These are phyloP conservation scores for Halichoerus grypus DNA, from an alignment of 2,113 vertebrate genomes.

Conservation along the genomic window DNA sequence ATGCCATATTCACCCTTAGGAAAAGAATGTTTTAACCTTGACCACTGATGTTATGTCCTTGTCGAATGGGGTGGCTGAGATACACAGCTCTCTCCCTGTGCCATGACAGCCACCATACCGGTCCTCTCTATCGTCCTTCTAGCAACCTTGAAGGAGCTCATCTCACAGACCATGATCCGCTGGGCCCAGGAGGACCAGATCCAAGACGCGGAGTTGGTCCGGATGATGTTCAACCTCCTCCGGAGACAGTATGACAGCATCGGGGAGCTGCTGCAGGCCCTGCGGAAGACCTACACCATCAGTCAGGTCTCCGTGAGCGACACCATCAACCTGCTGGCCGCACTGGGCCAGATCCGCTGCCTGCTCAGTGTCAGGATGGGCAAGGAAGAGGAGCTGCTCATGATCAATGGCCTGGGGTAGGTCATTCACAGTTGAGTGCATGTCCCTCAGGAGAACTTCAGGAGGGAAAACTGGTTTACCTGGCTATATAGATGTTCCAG, in stretches of 20 bases:
- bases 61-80: not conserved
- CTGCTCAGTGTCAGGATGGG: conserved; percentile 99
- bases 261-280: conserved; percentile 95
- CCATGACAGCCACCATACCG: not conserved
- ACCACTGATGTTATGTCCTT: not conserved
- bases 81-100: not conserved
- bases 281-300: conserved; percentile 97
- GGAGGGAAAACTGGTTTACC: not conserved
- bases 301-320: conserved; percentile 95
- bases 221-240: conserved; percentile 97
- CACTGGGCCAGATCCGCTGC: conserved; percentile 97
- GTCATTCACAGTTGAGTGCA: not conserved
- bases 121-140: conserved; percentile 21
- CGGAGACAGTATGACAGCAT: conserved; percentile 98
- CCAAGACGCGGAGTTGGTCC: conserved; percentile 96
- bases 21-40: not conserved
- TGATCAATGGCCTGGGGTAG: conserved; percentile 98
- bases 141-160: conserved; percentile 97
- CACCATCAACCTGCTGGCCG: conserved; percentile 95
- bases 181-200: conserved; percentile 99
- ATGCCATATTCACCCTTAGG: not conserved
- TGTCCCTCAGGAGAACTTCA: not conserved
- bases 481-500: not conserved
- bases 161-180: conserved; percentile 98
- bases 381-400: conserved; percentile 97